phyloP scores from a whole-genome alignment of 1,140 invertebrate species.

The Drosophila setifemur region DNA sequence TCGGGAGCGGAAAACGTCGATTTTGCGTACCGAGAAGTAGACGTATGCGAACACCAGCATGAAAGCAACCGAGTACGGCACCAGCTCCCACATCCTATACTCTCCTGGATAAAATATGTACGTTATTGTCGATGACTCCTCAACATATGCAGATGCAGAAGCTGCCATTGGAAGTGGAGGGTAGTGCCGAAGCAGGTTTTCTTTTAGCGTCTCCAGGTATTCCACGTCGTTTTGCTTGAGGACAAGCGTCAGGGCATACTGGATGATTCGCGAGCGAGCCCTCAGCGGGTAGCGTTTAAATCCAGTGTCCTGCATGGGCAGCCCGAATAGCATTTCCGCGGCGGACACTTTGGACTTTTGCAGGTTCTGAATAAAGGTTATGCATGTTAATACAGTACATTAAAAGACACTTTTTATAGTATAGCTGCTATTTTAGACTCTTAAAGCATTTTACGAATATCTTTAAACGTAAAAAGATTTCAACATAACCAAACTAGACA shows the following conservation, averaged over 20 bases:
- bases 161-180: constrained; percentile 82
- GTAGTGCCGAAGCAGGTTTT: constrained; percentile 88
- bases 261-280: constrained; percentile 91
- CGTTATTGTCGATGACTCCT: constrained; percentile 82
- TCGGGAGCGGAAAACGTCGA: constrained; percentile 96
- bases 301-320: constrained; percentile 94
- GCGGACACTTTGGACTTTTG: constrained; percentile 91
- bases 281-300: constrained; percentile 93
- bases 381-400: background rate
- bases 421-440: too few relatives aligned
- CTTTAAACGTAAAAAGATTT: too few relatives aligned
- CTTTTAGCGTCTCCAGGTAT: constrained; percentile 90
- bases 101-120: constrained; percentile 94
- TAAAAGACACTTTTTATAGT: too few relatives aligned
- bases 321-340: constrained; percentile 95
- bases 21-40: constrained; percentile 97
- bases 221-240: constrained; percentile 90
- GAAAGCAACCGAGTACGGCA: constrained; percentile 93
- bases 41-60: constrained; percentile 94
- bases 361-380: constrained; percentile 84
- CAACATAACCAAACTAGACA: too few relatives aligned
- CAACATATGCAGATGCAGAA: background rate
- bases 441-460: too few relatives aligned
- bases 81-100: constrained; percentile 93
- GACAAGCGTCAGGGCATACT: constrained; percentile 95